Percentiles rank a stretch among this genome's conserved stretches.
These are phyloP conservation scores for Balearica regulorum DNA, from an alignment of 2,797 vertebrate genomes.

Conservation along the genomic window DNA sequence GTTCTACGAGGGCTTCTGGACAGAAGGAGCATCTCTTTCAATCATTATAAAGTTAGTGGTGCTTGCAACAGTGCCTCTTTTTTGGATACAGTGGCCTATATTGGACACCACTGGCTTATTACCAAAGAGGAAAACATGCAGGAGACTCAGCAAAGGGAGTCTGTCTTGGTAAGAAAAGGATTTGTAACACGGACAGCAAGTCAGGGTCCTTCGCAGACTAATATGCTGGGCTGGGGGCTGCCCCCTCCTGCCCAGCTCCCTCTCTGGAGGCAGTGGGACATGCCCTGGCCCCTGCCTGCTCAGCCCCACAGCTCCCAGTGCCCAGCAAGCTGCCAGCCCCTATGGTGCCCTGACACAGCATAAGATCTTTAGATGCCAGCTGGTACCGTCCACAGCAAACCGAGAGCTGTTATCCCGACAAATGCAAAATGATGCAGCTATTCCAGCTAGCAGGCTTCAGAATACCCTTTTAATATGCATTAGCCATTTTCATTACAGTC, in stretches of 20 bases:
- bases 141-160: not conserved
- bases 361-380: not conserved
- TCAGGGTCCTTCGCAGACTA: fast-evolving
- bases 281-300: not conserved
- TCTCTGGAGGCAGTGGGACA: not conserved
- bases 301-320: not conserved
- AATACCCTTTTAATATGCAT: not conserved
- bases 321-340: not conserved
- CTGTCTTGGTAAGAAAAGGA: not conserved
- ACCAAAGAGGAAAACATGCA: not conserved
- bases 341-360: not conserved
- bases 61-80: not conserved
- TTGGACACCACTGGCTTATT: not conserved
- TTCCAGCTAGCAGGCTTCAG: not conserved
- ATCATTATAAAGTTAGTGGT: not conserved
- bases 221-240: not conserved
- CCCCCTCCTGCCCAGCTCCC: not conserved
- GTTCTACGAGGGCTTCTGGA: not conserved
- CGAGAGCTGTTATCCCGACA: not conserved
- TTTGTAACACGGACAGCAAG: not conserved
- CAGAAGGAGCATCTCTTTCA: not conserved
- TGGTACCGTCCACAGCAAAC: not conserved
- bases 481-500: not conserved
- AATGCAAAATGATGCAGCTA: not conserved
- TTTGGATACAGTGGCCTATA: not conserved